These are phyloP conservation scores for Eupsilia transversa DNA, from an alignment of 2,888 invertebrate genomes.

Conservation along the genomic window DNA sequence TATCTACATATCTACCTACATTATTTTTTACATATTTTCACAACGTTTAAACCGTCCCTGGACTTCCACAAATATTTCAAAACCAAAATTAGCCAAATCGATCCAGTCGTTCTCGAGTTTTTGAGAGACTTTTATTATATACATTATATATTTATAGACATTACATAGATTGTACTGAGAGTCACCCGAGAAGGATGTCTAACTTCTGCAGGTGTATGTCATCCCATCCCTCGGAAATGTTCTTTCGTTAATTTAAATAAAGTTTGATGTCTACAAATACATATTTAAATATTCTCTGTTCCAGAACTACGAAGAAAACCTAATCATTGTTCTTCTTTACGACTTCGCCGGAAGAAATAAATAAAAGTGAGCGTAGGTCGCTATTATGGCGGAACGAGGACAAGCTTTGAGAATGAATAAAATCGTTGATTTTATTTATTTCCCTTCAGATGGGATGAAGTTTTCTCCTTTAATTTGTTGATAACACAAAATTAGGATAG, in stretches of 20 bases:
- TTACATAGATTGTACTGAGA: neutral
- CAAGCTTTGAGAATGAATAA: constrained; percentile 29
- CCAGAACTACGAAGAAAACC: constrained; percentile 25
- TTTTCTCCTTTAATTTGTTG: constrained; percentile 25
- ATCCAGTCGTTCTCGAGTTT: too few species aligned
- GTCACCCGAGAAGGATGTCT: too few species aligned
- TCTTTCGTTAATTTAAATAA: neutral
- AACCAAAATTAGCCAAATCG: too few species aligned
- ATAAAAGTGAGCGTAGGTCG: constrained; percentile 41
- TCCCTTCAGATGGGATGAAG: constrained; percentile 18
- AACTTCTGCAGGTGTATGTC: neutral
- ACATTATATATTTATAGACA: too few species aligned
- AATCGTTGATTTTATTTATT: constrained; percentile 50
- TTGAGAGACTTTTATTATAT: too few species aligned
- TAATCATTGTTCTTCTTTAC: constrained; percentile 47
- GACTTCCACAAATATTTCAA: too few species aligned
- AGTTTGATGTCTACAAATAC: neutral
- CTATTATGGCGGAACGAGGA: constrained; percentile 23
- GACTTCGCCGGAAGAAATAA: constrained; percentile 42
- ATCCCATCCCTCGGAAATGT: too few species aligned
- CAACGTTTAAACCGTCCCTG: too few species aligned
- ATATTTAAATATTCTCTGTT: constrained; percentile 5
- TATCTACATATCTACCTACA: too few species aligned
- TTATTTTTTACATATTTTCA: too few species aligned
- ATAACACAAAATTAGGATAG: neutral